These are phyloP conservation scores for Tragelaphus imberbis DNA, from an alignment of 2,113 vertebrate species.

Conservation along the genomic window DNA sequence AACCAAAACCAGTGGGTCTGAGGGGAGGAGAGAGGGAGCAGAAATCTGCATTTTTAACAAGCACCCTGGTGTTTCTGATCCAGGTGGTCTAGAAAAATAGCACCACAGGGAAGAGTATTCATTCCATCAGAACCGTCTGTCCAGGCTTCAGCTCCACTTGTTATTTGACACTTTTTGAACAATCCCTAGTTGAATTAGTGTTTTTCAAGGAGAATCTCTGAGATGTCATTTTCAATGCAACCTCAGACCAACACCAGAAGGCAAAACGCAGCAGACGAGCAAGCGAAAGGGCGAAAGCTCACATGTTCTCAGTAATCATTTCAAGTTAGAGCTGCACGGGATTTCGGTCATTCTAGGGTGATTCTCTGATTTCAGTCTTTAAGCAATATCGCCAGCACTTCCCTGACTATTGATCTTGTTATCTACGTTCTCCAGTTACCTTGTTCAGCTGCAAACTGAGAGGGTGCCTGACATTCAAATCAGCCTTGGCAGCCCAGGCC, in stretches of 20 bases:
- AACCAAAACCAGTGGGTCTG: background rate
- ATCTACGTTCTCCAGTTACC: constrained; percentile 33
- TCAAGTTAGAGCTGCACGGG: background rate
- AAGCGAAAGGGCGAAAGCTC: background rate
- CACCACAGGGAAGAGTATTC: background rate
- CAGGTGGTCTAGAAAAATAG: background rate
- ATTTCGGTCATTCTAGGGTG: constrained; percentile 10
- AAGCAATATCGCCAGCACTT: constrained; percentile 40
- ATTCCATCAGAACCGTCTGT: background rate
- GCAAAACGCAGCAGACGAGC: background rate
- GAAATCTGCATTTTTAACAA: background rate
- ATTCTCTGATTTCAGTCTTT: constrained; percentile 27
- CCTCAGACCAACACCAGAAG: background rate
- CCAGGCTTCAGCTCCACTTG: background rate
- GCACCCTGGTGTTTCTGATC: background rate
- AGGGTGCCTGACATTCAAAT: constrained; percentile 2
- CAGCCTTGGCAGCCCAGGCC: background rate
- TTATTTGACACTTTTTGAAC: background rate
- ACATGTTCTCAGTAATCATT: background rate
- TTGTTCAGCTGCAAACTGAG: background rate
- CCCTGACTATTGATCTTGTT: constrained; percentile 20
- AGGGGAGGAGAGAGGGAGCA: accelerated
- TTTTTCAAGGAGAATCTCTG: constrained; percentile 4
- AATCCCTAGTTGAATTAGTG: background rate
- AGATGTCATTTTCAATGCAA: background rate